A percentile compares a stretch with the other conserved stretches of the same genome.
phyloP scores from a whole-genome alignment of 1,140 invertebrate genomes.

The Holotrichia oblita region DNA sequence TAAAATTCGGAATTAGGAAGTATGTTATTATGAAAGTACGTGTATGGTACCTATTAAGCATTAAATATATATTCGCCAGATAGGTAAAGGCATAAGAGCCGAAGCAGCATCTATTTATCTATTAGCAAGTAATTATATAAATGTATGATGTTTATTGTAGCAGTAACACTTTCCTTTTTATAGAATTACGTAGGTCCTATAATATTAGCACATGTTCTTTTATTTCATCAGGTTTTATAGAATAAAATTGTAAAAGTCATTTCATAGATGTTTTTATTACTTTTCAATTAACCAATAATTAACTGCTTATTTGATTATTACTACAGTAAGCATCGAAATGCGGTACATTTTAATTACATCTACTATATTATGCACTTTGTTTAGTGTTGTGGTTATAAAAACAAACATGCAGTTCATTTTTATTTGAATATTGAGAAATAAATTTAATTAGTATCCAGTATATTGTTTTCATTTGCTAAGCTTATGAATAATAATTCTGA shows the following conservation, averaged over 20 bases:
- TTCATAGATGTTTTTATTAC: constrained; percentile 24
- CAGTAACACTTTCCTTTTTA: constrained; percentile 24
- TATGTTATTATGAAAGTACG: neutral
- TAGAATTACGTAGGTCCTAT: constrained; percentile 24
- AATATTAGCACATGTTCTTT: constrained; percentile 25
- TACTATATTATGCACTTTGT: neutral
- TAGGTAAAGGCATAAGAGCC: neutral
- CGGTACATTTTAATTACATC: neutral
- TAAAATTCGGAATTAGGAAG: no score
- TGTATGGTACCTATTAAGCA: constrained; percentile 14
- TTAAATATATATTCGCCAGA: constrained; percentile 26
- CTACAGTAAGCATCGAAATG: constrained; percentile 26
- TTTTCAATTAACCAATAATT: constrained; percentile 16
- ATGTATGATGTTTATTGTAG: constrained; percentile 36
- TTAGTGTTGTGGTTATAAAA: neutral
- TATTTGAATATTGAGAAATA: no score
- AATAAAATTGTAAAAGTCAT: constrained; percentile 25
- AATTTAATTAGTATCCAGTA: no score
- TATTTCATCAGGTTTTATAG: constrained; percentile 29
- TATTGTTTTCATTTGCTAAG: no score
- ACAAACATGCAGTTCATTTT: neutral
- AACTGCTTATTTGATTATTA: constrained; percentile 27
- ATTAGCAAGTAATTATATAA: constrained; percentile 33
- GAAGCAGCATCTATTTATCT: constrained; percentile 23
- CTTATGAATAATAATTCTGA: no score